These are phyloP conservation scores for Lasioglossum baleicum DNA, from an alignment of 1,140 invertebrate genomes.

Conservation along the genomic window DNA sequence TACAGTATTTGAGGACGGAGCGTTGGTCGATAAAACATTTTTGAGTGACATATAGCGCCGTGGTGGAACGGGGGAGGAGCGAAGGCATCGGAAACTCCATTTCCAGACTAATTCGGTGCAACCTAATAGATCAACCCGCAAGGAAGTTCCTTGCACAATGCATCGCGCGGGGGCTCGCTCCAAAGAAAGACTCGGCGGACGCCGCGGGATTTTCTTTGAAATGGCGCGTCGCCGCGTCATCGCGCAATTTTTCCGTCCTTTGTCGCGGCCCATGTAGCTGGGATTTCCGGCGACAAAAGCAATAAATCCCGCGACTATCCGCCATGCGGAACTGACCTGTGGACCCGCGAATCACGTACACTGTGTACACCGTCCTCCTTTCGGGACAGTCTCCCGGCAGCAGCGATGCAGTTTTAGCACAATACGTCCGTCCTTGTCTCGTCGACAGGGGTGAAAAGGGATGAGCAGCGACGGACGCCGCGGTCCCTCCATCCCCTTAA, in stretches of 20 bases:
- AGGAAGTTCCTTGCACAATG: neutral
- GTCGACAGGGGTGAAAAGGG: neutral
- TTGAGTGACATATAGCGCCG: too few species aligned
- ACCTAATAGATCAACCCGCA: slow-evolving; percentile 10
- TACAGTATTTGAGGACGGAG: too few species aligned
- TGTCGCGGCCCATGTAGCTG: neutral
- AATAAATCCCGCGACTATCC: slow-evolving; percentile 39
- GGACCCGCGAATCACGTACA: slow-evolving; percentile 15
- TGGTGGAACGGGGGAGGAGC: too few species aligned
- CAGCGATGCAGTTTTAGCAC: slow-evolving; percentile 18
- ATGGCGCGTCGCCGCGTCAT: slow-evolving; percentile 14
- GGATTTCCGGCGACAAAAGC: slow-evolving; percentile 41
- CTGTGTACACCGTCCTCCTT: neutral
- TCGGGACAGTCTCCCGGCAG: neutral
- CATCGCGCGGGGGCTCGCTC: too few species aligned
- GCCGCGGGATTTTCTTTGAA: slow-evolving; percentile 12
- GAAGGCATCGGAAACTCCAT: neutral
- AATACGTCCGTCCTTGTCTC: slow-evolving; percentile 31
- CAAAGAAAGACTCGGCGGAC: neutral
- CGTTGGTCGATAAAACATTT: too few species aligned
- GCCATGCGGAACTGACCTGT: slow-evolving; percentile 33
- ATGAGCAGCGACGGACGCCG: neutral
- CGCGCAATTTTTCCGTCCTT: slow-evolving; percentile 47
- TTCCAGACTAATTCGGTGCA: slow-evolving; percentile 3
- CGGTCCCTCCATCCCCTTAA: neutral